These are phyloP conservation scores for Lasioglossum pauxillum DNA, from an alignment of 2,888 invertebrate species.

Conservation along the genomic window DNA sequence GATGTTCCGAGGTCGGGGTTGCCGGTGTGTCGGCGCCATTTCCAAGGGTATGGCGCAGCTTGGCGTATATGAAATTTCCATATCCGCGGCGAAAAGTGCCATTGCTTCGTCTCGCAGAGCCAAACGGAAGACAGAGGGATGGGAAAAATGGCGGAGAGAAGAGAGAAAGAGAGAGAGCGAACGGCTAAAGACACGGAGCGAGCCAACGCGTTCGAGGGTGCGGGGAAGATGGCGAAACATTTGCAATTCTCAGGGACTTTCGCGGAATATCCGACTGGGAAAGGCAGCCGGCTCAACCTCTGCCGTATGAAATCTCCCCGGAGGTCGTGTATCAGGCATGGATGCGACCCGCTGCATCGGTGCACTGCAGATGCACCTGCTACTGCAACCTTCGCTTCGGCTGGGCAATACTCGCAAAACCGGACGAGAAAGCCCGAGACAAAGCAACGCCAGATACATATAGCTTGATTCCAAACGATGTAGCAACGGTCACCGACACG, in stretches of 20 bases:
- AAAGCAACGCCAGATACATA: background rate
- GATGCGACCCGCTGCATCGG: conserved; percentile 45
- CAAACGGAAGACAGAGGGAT: conserved; percentile 24
- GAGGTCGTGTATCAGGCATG: conserved; percentile 59
- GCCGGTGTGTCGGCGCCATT: background rate
- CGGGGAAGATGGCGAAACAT: conserved; percentile 71
- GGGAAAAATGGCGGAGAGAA: conserved; percentile 4
- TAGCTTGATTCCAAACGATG: background rate
- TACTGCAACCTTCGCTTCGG: conserved; percentile 25
- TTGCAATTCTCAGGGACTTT: conserved; percentile 77
- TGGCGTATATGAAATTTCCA: conserved; percentile 79
- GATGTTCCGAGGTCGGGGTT: conserved; percentile 8
- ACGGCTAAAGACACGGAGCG: conserved; percentile 36
- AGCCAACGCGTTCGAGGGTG: background rate
- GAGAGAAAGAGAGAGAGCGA: background rate
- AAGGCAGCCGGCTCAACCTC: conserved; percentile 58
- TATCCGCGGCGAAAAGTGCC: conserved; percentile 76
- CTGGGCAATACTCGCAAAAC: conserved; percentile 56
- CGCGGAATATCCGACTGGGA: conserved; percentile 59
- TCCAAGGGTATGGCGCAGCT: conserved; percentile 57
- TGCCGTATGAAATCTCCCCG: conserved; percentile 63
- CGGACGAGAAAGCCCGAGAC: background rate
- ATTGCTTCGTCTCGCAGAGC: conserved; percentile 56
- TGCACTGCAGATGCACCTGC: conserved; percentile 45
- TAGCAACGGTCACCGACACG: background rate